Evolutionary conservation across 2,797 vertebrate species (phyloP), one percentile per base, ranked within the genome.

Genomic region (Cyprinodon diabolis): DNA sequence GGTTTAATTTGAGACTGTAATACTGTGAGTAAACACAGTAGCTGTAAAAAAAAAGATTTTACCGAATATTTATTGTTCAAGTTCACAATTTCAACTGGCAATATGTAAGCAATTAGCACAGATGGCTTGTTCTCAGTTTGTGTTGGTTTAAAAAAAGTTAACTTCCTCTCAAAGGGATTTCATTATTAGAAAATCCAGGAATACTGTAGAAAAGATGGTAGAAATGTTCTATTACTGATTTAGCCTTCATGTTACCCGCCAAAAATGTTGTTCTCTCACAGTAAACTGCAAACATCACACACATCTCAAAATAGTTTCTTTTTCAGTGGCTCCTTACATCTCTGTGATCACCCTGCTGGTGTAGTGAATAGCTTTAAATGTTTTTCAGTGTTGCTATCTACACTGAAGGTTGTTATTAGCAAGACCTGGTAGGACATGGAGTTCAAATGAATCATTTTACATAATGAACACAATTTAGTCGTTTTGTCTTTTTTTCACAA

Each of bases 241-340:
- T 3, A 65, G 40, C 40, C 21, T 45, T 65, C 43, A 37, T 65
- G 62, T 19, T 37, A n/a, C 45, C 40, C 23, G 1, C 40, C 23
- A n/a, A 65, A n/a, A 21, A 45, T 65, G 40, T 45, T 65, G 62
- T 11, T 65, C 62, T 65, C n/a, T 65, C 62, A 65, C 40, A 45
- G 40, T 14, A 12, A n/a, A 45, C 21, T 23, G 5, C 40, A 65
- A 45, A n/a, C 40, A 23, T 4, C 10, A 63, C 43, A 40, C 3
- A 5, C 6, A 65, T 43, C 40, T 7, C n/a, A 40, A 45, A 65
- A 43, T 65, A 11, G 10, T 63, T 63, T 13, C 21, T 17, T 43
- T 43, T 40, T 21, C 40, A 43, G 40, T 43, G 2, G 58, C 35
- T 62, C 40, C 35, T 62, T 40, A 21, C 58, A 62, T 4, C 17